Evolutionary conservation across 2,888 invertebrate genomes (phyloP), one percentile per base, ranked within the genome.

Genomic region (Tubulanus polymorphus): DNA sequence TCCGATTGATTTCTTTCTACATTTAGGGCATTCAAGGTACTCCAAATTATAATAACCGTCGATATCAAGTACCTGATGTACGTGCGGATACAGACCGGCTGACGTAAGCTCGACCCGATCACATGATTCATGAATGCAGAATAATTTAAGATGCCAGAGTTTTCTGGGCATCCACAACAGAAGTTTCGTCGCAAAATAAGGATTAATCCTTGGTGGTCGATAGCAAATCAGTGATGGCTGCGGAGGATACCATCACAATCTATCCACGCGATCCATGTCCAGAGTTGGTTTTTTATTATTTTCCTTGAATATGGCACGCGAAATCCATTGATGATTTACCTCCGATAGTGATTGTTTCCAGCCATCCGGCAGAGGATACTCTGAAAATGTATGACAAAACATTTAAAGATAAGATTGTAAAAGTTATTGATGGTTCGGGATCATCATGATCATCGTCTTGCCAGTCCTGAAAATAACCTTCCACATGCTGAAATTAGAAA

Each of bases 191-290:
- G 58, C 52, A 54, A 63, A 65, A 29, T 59, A 65, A 8, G 51
- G 29, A 51, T 57, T 56, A 32, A 56, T 28, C 10, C 49, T 12
- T 1, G 60, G 59, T 18, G 35, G n/a, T 1, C 35, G 26, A 29
- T 25, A 50, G 37, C 23, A 25, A 10, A 29, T 35, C 6, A 59
- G 18, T n/a, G 56, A 20, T 18, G 63, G 59, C 48, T 58, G 57
- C 10, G 62, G 64, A 10, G 64, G 63, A 47, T 63, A 54, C 50
- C 47, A 60, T 62, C 63, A 64, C 27, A 62, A 28, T 51, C 45
- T 32, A 28, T 37, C 27, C 3, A 59, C 28, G 3, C 37, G 28
- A 12, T 28, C 27, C 6, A 25, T 20, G 20, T 53, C 49, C 12
- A 64, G 25, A 46, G 57, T 56, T 2, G 45, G 30, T 15, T 47